Base-by-base conservation (phyloP, 2,888 invertebrate genomes). In the Phengaris alcon region DNA sequence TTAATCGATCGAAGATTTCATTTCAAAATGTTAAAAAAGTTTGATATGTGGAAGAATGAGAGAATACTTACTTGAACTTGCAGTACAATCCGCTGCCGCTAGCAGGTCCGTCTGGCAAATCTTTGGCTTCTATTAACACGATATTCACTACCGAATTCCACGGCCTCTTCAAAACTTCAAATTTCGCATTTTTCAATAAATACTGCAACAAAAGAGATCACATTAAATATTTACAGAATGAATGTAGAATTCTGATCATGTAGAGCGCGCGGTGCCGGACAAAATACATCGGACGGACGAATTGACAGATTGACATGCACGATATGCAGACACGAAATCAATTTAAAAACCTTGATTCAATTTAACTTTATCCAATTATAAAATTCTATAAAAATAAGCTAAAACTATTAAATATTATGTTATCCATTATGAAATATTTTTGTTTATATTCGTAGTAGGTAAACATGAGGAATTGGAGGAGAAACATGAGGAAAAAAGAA, bases 111-210 rank as follows among this genome's bases (percentile, higher is more conserved):
- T 88, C 87, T 35, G 88, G 93, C 75, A 90, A 84, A 81, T 91
- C 88, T 81, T 88, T 90, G 76, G 91, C 90, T 81, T 93, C 93
- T 64, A 93, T 88, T 68, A 93, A 82, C 48, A 91, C 90, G 51
- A 93, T 87, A 78, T 90, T 93, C 76, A 92, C 90, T 59, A 89
- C 84, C 51, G 90, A 90, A 78, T 89, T 90, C 88, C 88, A 90
- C 6, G 90, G 86, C 80, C 88, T 90, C 83, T 88, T 90, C 73
- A 88, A 81, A 79, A 91, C 87, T 79, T 93, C 91, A 80, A 90
- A 87, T 81, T 88, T 92, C 82, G 85, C 86, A 81, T 84, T 90
- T 82, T 90, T 93, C 86, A 87, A 87, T 76, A 93, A 87, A 81
- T 90, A 91, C 93, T 93, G 87, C 15, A 80, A 81, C 77, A 81